Conservation (phyloP, 2,888 invertebrate genomes). For the Clitarchus hookeri region DNA sequence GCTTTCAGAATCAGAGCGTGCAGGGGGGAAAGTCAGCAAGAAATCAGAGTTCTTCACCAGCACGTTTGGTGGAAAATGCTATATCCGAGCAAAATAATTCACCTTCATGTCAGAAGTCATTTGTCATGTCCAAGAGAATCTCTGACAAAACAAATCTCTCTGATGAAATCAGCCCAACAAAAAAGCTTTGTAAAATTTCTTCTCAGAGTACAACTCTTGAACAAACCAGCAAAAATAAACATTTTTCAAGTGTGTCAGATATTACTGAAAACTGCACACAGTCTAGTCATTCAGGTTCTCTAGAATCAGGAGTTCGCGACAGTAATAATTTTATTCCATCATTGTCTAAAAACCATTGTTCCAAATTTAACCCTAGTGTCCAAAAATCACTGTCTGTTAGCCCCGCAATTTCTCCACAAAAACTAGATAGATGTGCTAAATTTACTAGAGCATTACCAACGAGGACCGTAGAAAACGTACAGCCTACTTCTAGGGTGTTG, state of each 20-base stretch:
- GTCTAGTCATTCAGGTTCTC: background rate
- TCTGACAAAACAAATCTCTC: background rate
- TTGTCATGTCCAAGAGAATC: background rate
- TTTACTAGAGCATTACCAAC: background rate
- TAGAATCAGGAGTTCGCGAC: background rate
- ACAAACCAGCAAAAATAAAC: background rate
- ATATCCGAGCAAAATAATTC: too few species aligned
- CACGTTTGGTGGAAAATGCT: too few species aligned
- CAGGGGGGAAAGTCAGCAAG: too few species aligned
- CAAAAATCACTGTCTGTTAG: background rate
- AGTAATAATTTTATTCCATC: background rate
- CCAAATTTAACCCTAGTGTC: background rate
- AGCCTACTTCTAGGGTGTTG: background rate
- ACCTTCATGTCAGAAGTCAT: too few species aligned
- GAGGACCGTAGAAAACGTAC: background rate
- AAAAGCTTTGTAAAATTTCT: background rate
- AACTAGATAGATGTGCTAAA: background rate
- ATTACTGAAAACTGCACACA: background rate
- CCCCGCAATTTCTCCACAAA: background rate
- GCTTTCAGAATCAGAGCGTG: too few species aligned
- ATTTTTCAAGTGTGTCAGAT: background rate
- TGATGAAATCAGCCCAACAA: background rate
- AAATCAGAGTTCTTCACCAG: too few species aligned
- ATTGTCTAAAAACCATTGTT: background rate
- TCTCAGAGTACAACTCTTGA: background rate